These are phyloP conservation scores for Fistularia commersonii DNA, from an alignment of 2,797 vertebrate genomes.

Conservation along the genomic window DNA sequence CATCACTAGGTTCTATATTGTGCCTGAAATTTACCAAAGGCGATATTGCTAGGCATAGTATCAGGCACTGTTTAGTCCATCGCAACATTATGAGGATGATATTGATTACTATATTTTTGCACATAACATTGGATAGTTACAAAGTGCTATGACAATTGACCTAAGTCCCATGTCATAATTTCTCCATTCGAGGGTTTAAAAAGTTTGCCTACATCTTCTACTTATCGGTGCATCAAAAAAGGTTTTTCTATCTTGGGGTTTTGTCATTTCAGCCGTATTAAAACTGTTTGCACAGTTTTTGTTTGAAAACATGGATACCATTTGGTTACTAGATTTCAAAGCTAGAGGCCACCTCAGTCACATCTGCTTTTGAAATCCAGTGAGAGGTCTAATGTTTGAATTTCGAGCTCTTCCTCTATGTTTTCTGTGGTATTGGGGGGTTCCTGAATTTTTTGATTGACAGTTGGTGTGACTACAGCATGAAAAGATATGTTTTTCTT, in stretches of 20 bases:
- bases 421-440: slow-evolving; percentile 4
- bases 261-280: not conserved
- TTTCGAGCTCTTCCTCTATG: slow-evolving; percentile 12
- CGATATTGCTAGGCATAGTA: no score
- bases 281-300: slow-evolving; percentile 4
- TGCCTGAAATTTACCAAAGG: no score
- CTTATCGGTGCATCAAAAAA: not conserved
- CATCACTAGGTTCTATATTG: no score
- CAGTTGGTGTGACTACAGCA: slow-evolving; percentile 27
- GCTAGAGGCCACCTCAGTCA: slow-evolving; percentile 3
- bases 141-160: no score
- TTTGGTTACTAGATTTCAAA: slow-evolving; percentile 29
- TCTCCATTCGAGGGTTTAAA: not conserved
- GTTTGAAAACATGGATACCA: slow-evolving; percentile 8
- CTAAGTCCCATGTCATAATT: no score
- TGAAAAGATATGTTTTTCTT: slow-evolving; percentile 35
- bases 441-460: slow-evolving; percentile 29
- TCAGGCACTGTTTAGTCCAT: no score
- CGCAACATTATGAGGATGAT: no score
- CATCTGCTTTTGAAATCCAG: slow-evolving; percentile 33
- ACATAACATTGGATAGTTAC: no score
- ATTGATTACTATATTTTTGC: no score
- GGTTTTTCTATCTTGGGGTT: slow-evolving; percentile 1
- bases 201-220: not conserved
- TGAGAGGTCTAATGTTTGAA: slow-evolving; percentile 4